Conservation (phyloP, 2,888 invertebrate genomes). For the Tubulanus polymorphus region DNA sequence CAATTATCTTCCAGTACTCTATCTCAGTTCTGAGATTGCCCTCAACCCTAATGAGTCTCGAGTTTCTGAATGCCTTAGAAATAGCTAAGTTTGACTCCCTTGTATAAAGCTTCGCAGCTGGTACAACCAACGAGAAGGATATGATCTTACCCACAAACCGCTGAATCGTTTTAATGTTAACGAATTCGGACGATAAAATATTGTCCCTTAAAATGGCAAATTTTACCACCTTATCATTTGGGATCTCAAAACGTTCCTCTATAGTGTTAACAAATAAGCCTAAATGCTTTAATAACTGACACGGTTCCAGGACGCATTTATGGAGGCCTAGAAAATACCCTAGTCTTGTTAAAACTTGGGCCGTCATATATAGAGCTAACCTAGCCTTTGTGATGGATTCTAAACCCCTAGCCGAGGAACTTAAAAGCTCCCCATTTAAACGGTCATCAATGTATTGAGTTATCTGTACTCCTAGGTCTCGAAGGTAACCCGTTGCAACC, state of each 20-base stretch:
- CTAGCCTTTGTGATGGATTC: not conserved
- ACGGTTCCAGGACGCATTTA: constrained; percentile 9
- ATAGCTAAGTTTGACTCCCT: constrained; percentile 15
- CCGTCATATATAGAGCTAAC: constrained; percentile 4
- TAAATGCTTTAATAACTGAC: constrained; percentile 5
- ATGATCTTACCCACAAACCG: constrained; percentile 17
- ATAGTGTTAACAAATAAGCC: constrained; percentile 14
- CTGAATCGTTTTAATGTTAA: constrained; percentile 15
- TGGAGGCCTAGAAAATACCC: constrained; percentile 11
- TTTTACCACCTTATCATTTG: constrained; percentile 10
- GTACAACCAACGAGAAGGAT: constrained; percentile 15
- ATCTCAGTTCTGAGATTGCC: constrained; percentile 10
- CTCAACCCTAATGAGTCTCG: not conserved
- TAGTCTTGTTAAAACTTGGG: constrained; percentile 11
- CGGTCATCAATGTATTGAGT: constrained; percentile 16
- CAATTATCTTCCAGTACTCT: constrained; percentile 14
- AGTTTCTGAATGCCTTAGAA: constrained; percentile 10
- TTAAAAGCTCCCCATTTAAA: constrained; percentile 4
- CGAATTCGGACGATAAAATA: constrained; percentile 5
- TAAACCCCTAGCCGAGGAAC: not conserved
- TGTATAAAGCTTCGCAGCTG: constrained; percentile 12
- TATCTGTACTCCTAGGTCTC: constrained; percentile 2
- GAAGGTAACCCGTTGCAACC: constrained; percentile 5
- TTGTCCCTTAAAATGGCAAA: constrained; percentile 12
- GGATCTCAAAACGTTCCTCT: constrained; percentile 10